Conservation (phyloP, 2,797 vertebrate genomes). For the Streptopelia turtur region DNA sequence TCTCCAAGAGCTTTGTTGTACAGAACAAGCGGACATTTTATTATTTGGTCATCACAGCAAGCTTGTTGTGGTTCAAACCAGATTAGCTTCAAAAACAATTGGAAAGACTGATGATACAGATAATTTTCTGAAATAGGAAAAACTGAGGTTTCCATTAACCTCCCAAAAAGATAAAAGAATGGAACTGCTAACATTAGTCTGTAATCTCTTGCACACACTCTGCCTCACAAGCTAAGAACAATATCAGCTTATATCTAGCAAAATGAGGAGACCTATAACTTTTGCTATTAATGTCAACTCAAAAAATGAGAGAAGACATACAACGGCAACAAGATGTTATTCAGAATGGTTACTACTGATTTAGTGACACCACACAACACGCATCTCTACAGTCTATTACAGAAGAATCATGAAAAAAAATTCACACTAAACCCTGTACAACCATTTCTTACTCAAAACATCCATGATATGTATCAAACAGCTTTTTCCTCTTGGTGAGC, state of each 20-base stretch:
- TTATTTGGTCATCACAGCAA: neutral
- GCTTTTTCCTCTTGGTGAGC: neutral
- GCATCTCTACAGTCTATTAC: neutral
- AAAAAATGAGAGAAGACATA: neutral
- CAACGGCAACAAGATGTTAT: neutral
- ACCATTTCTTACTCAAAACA: neutral
- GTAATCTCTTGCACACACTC: neutral
- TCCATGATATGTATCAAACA: neutral
- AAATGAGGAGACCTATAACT: neutral
- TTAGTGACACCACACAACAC: neutral
- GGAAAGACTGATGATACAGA: neutral
- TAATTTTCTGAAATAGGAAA: neutral
- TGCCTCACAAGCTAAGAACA: neutral
- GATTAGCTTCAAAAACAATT: neutral
- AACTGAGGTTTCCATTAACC: neutral
- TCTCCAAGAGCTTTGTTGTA: neutral
- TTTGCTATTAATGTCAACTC: neutral
- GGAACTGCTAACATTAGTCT: neutral
- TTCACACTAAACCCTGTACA: neutral
- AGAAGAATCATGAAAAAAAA: neutral
- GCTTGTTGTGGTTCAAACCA: neutral
- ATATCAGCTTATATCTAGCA: neutral
- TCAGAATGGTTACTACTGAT: neutral
- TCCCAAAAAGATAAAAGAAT: neutral
- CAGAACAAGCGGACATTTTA: neutral